Evolutionary conservation across 2,113 vertebrate species (phyloP).

Genomic region (Meles meles): DNA sequence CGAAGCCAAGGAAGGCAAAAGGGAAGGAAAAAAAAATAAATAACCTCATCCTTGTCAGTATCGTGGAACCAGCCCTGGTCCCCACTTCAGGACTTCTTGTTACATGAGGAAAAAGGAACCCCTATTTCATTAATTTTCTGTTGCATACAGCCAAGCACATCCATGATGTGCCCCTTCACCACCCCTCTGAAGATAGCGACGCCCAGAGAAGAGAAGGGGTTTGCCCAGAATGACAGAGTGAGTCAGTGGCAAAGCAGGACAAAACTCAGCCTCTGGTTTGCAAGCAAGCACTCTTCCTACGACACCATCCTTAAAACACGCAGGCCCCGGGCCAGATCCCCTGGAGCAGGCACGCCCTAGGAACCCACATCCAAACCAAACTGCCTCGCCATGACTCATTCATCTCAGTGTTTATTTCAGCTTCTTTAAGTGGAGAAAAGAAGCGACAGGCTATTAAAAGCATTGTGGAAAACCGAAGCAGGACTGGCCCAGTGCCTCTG

Average conservation of each 20-base stretch:
- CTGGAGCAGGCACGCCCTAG: background rate
- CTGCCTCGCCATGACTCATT: background rate
- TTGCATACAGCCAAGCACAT: background rate
- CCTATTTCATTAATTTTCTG: background rate
- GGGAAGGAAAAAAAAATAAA: background rate
- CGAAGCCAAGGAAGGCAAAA: background rate
- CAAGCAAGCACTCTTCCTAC: background rate
- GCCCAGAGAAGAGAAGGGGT: background rate
- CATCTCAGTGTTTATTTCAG: background rate
- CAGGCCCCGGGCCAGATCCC: background rate
- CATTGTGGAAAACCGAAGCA: background rate
- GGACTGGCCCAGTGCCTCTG: background rate
- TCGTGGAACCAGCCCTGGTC: background rate
- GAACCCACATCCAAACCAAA: background rate
- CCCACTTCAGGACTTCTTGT: background rate
- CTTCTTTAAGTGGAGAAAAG: background rate
- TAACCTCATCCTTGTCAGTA: background rate
- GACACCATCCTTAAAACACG: background rate
- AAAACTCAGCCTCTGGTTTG: background rate
- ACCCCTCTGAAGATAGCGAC: background rate
- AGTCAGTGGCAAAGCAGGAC: background rate
- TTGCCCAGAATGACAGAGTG: background rate
- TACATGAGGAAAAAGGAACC: background rate
- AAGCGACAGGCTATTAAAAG: slow-evolving; percentile 1
- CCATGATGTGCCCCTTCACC: background rate